Percentiles rank a stretch among this genome's conserved stretches.
Conservation (phyloP, 1,140 invertebrate genomes). For the Drosophila repleta region DNA sequence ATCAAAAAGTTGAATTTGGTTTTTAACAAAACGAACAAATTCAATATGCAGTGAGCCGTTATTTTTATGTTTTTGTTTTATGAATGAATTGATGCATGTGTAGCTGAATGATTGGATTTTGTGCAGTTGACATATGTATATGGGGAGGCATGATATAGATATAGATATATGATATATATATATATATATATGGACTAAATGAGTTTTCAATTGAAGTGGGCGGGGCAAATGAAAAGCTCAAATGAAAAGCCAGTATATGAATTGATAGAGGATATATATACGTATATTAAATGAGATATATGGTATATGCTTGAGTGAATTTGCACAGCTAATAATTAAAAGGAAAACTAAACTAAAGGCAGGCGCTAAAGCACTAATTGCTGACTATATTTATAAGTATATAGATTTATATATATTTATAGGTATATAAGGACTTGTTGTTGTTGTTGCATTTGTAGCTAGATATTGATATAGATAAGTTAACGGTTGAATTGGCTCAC, state of each 20-base stretch:
- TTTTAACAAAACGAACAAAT: conserved; percentile 13
- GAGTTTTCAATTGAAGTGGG: conserved; percentile 20
- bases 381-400: conserved; percentile 22
- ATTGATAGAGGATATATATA: not conserved
- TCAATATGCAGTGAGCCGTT: conserved; percentile 51
- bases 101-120: conserved; percentile 65
- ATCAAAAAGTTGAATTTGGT: conserved; percentile 14
- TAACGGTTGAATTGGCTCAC: conserved; percentile 87
- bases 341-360: conserved; percentile 41
- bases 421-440: not conserved
- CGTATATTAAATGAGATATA: not conserved
- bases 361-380: conserved; percentile 69
- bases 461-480: conserved; percentile 2
- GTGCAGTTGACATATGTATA: conserved; percentile 52
- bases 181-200: conserved; percentile 28
- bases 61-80: conserved; percentile 36
- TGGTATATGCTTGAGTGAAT: conserved; percentile 35
- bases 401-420: conserved; percentile 14
- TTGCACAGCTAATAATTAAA: conserved; percentile 54
- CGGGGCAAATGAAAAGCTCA: conserved; percentile 16
- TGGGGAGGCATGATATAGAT: conserved; percentile 26
- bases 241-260: conserved; percentile 34
- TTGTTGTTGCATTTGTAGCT: conserved; percentile 52
- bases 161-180: conserved; percentile 9
- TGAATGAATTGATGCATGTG: conserved; percentile 47